These are phyloP conservation scores for Characodon lateralis DNA, from an alignment of 2,797 vertebrate species.

Conservation along the genomic window DNA sequence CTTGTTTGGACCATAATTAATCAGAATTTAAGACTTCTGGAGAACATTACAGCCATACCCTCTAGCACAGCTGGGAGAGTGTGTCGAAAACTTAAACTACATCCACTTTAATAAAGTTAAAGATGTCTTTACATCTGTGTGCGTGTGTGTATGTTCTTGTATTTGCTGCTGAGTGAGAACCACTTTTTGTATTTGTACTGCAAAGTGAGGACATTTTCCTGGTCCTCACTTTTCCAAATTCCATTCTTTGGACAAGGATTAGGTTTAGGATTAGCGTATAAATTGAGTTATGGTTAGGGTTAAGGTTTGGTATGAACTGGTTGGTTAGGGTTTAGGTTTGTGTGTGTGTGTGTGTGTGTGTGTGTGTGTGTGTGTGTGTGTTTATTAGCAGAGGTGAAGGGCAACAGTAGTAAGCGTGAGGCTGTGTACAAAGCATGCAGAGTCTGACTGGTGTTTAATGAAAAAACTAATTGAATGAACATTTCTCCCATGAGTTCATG, in stretches of 20 bases:
- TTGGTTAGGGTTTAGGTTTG: slow-evolving; percentile 1
- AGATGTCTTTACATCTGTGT: slow-evolving; percentile 11
- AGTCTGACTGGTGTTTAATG: slow-evolving; percentile 70
- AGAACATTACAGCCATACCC: not conserved
- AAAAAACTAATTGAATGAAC: slow-evolving; percentile 62
- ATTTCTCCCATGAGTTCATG: slow-evolving; percentile 58
- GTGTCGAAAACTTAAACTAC: slow-evolving; percentile 56
- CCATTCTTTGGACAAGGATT: too few relatives aligned
- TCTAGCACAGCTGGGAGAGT: not conserved
- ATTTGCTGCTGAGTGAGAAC: too few relatives aligned
- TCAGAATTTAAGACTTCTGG: not conserved
- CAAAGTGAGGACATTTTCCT: too few relatives aligned
- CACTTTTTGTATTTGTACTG: too few relatives aligned
- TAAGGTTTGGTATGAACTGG: too few relatives aligned
- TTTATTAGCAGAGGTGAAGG: slow-evolving; percentile 37
- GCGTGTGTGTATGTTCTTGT: too few relatives aligned
- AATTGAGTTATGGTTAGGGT: too few relatives aligned
- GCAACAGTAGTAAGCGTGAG: slow-evolving; percentile 17
- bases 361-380: not conserved
- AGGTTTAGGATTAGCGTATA: too few relatives aligned
- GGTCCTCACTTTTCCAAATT: too few relatives aligned
- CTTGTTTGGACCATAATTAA: slow-evolving; percentile 21
- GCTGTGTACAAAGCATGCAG: slow-evolving; percentile 21
- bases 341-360: too few relatives aligned
- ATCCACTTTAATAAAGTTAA: slow-evolving; percentile 8